A percentile compares a stretch with the other conserved stretches of the same genome.
These are phyloP conservation scores for Hippocampus abdominalis DNA, from an alignment of 2,113 vertebrate species.

Conservation along the genomic window DNA sequence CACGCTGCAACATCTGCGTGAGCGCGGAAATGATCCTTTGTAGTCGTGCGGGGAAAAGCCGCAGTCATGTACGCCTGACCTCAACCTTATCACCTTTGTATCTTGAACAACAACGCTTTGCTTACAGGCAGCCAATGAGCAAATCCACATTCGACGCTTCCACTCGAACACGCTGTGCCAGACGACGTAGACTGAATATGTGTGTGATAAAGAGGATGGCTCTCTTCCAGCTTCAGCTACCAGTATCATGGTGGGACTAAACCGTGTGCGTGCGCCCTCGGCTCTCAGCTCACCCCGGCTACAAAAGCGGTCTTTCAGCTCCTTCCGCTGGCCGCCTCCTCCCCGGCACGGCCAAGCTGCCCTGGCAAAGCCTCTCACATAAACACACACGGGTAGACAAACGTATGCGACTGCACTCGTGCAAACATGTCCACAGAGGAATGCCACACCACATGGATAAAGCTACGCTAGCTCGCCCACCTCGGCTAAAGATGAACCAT, in stretches of 20 bases:
- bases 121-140: slow-evolving; percentile 16
- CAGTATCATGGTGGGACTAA: slow-evolving; percentile 60
- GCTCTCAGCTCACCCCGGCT: slow-evolving; percentile 46
- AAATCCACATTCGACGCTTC: slow-evolving; percentile 42
- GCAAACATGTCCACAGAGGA: slow-evolving; percentile 10
- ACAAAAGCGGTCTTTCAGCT: slow-evolving; percentile 69
- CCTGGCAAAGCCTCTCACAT: slow-evolving; percentile 36
- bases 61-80: slow-evolving; percentile 16
- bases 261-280: slow-evolving; percentile 58
- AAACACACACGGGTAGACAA: slow-evolving; percentile 16
- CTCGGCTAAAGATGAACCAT: background rate
- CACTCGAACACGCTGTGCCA: slow-evolving; percentile 38
- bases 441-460: background rate
- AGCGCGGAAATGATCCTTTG: slow-evolving; percentile 19
- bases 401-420: slow-evolving; percentile 20
- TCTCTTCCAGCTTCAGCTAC: slow-evolving; percentile 43
- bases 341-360: slow-evolving; percentile 42
- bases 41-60: slow-evolving; percentile 22
- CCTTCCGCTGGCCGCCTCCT: slow-evolving; percentile 49
- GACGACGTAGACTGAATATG: slow-evolving; percentile 38
- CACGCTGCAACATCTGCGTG: slow-evolving; percentile 23
- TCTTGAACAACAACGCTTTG: slow-evolving; percentile 38
- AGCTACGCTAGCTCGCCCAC: background rate
- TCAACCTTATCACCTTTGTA: slow-evolving; percentile 32
- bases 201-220: slow-evolving; percentile 28